Base-by-base conservation (phyloP, 2,797 vertebrate genomes). In the Trematomus bernacchii region DNA sequence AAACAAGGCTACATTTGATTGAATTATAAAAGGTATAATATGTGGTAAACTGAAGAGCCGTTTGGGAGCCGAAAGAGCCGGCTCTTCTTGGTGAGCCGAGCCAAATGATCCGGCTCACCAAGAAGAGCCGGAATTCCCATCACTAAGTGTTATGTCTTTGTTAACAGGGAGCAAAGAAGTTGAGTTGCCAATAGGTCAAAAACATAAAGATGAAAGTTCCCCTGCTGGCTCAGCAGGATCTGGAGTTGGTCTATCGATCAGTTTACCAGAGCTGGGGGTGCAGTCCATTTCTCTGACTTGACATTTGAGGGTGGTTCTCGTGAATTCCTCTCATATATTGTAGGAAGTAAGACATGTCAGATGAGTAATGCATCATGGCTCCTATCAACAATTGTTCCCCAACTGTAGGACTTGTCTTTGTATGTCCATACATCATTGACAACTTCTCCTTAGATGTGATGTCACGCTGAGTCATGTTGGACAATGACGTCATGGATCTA, bases 181-280 rank as follows among this genome's bases (percentile, higher is more conserved):
- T 86, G 37, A 60, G 58, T 79, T 37, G 85, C 60, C 81, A 79
- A 84, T 91, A 89, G 90, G 91, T 90, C 85, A 88, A 76, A 84
- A 82, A 61, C 87, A 91, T 90, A 91, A 90, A 91, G 89, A 89
- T 89, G 78, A 85, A 82, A 73, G 84, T 83, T 86, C 80, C 81
- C 85, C 88, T 85, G 87, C 87, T 87, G 87, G 82, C 82, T 82
- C 84, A 82, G 89, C 85, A 87, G 77, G 73, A 67, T 3, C 73
- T 71, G 62, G 70, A 73, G 82, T 55, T 71, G 80, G 62, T 79
- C 71, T 80, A 92, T 92, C 61, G 79, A 92, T 90, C 89, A 87
- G 76, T 40, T 57, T 44, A 82, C 73, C 59, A 75, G 82, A 83
- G 85, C 76, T 71, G 54, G 54, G 63, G 66, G 60, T 68, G 64